phyloP scores from a whole-genome alignment of 2,113 vertebrate genomes.

The Lathamus discolor region DNA sequence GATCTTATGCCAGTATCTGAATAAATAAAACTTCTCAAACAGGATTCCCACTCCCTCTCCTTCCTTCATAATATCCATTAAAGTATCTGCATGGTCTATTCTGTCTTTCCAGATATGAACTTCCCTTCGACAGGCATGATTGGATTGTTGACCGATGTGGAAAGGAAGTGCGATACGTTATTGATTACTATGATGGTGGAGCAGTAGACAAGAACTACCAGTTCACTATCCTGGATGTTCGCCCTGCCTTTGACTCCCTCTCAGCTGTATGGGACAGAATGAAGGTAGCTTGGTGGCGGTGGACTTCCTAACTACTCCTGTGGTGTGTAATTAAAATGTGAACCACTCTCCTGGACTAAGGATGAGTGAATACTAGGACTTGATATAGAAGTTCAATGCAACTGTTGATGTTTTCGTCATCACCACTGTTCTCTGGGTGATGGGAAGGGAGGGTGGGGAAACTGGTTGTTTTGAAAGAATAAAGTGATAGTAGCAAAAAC shows the following conservation, averaged over 20 bases:
- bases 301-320: constrained; percentile 81
- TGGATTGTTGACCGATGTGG: constrained; percentile 96
- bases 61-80: neutral
- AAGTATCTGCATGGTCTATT: neutral
- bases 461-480: neutral
- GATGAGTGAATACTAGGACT: neutral
- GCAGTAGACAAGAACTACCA: constrained; percentile 85
- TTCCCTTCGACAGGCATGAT: constrained; percentile 94
- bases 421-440: neutral
- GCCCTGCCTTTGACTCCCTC: constrained; percentile 89
- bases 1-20: neutral
- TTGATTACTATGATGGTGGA: constrained; percentile 94
- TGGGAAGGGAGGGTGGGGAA: neutral
- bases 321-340: neutral
- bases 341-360: neutral
- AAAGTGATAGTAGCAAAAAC: constrained; percentile 14
- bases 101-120: constrained; percentile 82
- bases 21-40: neutral
- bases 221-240: constrained; percentile 93
- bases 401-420: neutral
- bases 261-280: constrained; percentile 91
- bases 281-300: constrained; percentile 96
- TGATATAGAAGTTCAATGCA: neutral
- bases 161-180: constrained; percentile 90
- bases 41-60: neutral